Conservation (phyloP, 2,797 vertebrate species). For the Eleutherodactylus coqui region DNA sequence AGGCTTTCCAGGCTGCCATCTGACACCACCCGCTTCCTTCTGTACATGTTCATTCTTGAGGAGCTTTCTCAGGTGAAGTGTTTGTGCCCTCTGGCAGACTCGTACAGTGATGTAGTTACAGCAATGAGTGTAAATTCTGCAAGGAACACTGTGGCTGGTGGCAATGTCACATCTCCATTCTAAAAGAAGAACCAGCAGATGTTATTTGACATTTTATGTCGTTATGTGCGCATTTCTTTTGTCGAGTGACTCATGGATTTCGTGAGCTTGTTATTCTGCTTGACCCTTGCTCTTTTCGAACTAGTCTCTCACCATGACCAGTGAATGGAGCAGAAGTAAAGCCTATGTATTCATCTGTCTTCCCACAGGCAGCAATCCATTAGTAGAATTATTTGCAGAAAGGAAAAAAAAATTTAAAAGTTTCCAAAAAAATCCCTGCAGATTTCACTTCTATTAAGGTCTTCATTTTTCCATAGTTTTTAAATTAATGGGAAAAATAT, state of each 20-base stretch:
- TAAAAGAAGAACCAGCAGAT: slow-evolving; percentile 2
- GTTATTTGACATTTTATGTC: slow-evolving; percentile 53
- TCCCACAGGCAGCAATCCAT: slow-evolving; percentile 42
- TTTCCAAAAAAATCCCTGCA: background rate
- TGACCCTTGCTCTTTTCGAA: slow-evolving; percentile 52
- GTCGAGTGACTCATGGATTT: slow-evolving; percentile 46
- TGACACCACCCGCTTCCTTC: slow-evolving; percentile 43
- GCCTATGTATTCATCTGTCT: slow-evolving; percentile 20
- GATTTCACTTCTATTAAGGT: background rate
- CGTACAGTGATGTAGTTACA: slow-evolving; percentile 9
- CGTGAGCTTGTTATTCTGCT: slow-evolving; percentile 47
- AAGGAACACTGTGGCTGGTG: background rate
- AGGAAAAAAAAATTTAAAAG: background rate
- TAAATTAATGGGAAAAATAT: background rate
- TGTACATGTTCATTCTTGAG: slow-evolving; percentile 32
- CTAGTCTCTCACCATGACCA: slow-evolving; percentile 27
- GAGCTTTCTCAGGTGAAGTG: slow-evolving; percentile 18
- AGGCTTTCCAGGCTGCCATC: background rate
- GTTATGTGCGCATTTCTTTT: slow-evolving; percentile 11
- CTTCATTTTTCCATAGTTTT: background rate
- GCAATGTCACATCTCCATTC: slow-evolving; percentile 9
- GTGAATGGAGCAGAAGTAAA: slow-evolving; percentile 53
- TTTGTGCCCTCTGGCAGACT: background rate
- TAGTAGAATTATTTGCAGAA: background rate
- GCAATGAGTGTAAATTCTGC: background rate